Percentiles rank a stretch among this genome's conserved stretches.
phyloP scores from a whole-genome alignment of 2,797 vertebrate species.

The Muscicapa comitata region DNA sequence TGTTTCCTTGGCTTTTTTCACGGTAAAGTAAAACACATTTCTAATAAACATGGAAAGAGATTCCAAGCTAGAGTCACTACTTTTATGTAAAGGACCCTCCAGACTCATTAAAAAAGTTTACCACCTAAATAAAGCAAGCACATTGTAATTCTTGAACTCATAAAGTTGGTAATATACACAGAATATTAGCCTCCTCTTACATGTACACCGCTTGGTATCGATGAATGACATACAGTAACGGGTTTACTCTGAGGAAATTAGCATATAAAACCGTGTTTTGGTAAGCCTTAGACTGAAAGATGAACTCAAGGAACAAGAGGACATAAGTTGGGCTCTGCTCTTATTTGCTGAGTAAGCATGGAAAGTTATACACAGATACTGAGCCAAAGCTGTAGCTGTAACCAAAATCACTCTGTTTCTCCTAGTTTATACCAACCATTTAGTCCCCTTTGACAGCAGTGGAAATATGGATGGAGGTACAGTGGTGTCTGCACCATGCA shows the following conservation, averaged over 20 bases:
- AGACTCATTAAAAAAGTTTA: constrained; percentile 66
- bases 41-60: constrained; percentile 55
- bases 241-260: constrained; percentile 47
- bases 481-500: background rate
- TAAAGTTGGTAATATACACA: constrained; percentile 9
- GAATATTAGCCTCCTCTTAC: background rate
- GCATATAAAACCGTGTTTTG: constrained; percentile 30
- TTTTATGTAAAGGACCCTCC: constrained; percentile 53
- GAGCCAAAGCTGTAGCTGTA: background rate
- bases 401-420: background rate
- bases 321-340: accelerated
- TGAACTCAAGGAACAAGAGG: background rate
- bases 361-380: background rate
- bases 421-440: background rate
- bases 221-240: background rate
- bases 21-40: constrained; percentile 40
- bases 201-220: background rate
- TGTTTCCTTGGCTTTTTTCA: constrained; percentile 43
- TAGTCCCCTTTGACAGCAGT: accelerated
- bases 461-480: background rate
- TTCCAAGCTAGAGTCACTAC: constrained; percentile 47
- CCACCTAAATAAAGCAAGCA: constrained; percentile 22
- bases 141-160: constrained; percentile 21
- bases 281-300: background rate
- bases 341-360: background rate